Evolutionary conservation across 2,113 vertebrate species (phyloP), one percentile per base, ranked within the genome.

Genomic region (Sturnira hondurensis): DNA sequence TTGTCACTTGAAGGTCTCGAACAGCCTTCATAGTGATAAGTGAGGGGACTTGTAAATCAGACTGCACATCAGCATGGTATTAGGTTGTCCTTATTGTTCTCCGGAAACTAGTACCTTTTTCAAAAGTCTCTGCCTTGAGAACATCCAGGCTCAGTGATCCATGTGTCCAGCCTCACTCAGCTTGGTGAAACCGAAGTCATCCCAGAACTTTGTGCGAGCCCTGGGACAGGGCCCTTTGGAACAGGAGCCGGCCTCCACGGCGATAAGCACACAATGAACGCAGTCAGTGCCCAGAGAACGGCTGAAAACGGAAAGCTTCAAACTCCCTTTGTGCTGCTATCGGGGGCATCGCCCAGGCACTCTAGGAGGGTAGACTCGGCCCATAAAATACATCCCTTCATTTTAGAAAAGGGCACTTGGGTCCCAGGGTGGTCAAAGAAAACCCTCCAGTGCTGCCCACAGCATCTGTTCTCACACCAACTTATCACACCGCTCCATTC

Each of bases 151-250:
- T 67, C 17, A 28, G 31, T 54, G 95, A 92, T 90, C 82, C 65
- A 26, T 61, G 76, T 65, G 87, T 68, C 88, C 85, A 71, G 15
- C 94, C 95, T 90, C 43, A 74, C 85, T 94, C 92, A 74, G 65
- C 54, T 47, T 88, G 73, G 68, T 68, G 93, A 96, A 92, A 97
- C 68, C 50, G 88, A 96, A 97, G 86, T 58, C 86, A 73, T 24
- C n/a, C 36, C 31, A 74, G 61, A 77, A 70, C 45, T 26, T 26
- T 41, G 78, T 96, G 91, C 86, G 73, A 86, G 77, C 70, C 71
- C 43, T 67, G 83, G 31, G 91, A 95, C 45, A 38, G 85, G 82
- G 77, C 58, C 4, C 52, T 92, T 38, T 45, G 82, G 96, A 97
- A 91, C 47, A 50, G 0, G 68, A 95, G 89, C 82, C 86, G 36